phyloP scores from a whole-genome alignment of 2,113 vertebrate genomes.

The Sula dactylatra region DNA sequence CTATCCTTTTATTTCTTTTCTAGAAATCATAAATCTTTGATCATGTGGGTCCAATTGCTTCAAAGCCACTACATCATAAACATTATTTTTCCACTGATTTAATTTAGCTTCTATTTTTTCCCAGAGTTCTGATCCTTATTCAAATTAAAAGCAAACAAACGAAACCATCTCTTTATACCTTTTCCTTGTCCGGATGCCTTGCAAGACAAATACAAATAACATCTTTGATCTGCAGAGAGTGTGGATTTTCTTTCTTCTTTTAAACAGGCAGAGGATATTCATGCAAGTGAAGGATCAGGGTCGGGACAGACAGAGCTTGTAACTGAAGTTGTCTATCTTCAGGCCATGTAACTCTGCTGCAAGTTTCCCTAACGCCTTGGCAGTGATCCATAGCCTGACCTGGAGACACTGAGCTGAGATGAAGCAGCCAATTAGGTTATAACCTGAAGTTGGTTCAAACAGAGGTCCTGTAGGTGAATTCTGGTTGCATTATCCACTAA shows the following conservation, averaged over 20 bases:
- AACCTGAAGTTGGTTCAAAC: conserved; percentile 42
- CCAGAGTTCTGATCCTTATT: neutral
- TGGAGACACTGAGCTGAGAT: neutral
- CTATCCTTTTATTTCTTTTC: neutral
- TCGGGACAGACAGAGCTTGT: conserved; percentile 25
- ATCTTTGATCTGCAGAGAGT: neutral
- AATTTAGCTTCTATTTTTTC: neutral
- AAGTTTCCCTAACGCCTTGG: conserved; percentile 28
- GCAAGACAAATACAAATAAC: neutral
- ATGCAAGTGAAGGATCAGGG: neutral
- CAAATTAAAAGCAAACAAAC: conserved; percentile 3
- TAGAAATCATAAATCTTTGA: neutral
- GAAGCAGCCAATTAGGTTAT: conserved; percentile 50
- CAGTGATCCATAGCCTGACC: neutral
- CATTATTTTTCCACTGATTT: neutral
- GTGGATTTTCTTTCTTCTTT: conserved; percentile 11
- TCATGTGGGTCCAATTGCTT: neutral
- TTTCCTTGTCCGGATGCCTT: neutral
- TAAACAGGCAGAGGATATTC: neutral
- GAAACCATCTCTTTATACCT: neutral
- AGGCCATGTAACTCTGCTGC: neutral
- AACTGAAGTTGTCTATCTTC: conserved; percentile 10
- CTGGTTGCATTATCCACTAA: neutral
- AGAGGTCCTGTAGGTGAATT: neutral
- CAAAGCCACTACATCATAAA: neutral